Evolutionary conservation across 2,888 invertebrate genomes (phyloP), one percentile per base, ranked within the genome.

Genomic region (Gymnoscelis rufifasciata): DNA sequence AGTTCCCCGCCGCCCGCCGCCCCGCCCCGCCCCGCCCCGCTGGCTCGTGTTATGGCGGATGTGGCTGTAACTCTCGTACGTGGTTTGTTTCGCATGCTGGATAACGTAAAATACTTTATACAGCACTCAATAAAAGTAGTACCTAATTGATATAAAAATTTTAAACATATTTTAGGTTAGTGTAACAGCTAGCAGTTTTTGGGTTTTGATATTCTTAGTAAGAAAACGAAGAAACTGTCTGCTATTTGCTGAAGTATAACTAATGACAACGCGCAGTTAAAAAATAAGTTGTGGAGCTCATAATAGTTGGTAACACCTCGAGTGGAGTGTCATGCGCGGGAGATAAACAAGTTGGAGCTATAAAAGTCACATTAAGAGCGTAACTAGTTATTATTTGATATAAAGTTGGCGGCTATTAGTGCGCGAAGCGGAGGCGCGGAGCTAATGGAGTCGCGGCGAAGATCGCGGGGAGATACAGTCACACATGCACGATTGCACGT

Each of bases 41-140:
- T 56, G 49, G 12, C 51, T 57, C 39, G 54, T 46, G 53, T 52
- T 59, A 53, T 43, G 40, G 48, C 44, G 40, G 48, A 47, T 28
- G 19, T 46, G 15, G 23, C 40, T 38, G 14, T 24, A 31, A 7
- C 19, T 26, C 42, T 27, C 38, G 43, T 12, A 28, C 23, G 31
- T 40, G 48, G n/a, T 38, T 30, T 12, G 8, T 30, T 37, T 8
- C 26, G 7, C 5, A 7, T 8, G 26, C 14, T 14, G 6, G 13
- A 14, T 33, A n/a, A 6, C n/a, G 2, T 33, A n/a, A 19, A 15
- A 15, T 14, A 15, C 2, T 33, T 33, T 19, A 33, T 10, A 19
- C 19, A 1, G 33, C 33, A n/a, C 15, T 33, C 14, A 19, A n/a
- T 33, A n/a, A 19, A 13, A 15, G 6, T 15, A 33, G 15, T 7